A percentile compares a stretch with the other conserved stretches of the same genome.
phyloP scores from a whole-genome alignment of 2,113 vertebrate species.

The Steatornis caripensis region DNA sequence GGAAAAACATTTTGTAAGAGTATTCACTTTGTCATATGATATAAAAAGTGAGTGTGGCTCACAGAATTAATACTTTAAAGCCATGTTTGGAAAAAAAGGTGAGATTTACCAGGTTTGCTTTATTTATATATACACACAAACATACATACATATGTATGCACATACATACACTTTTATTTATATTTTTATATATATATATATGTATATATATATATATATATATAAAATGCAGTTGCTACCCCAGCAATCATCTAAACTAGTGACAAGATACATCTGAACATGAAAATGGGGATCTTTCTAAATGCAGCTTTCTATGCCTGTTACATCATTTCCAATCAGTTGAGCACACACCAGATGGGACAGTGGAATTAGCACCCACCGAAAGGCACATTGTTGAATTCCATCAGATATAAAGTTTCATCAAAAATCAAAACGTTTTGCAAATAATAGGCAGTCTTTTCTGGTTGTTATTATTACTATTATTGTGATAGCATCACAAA shows the following conservation, averaged over 20 bases:
- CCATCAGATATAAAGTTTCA: not conserved
- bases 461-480: not conserved
- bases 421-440: not conserved
- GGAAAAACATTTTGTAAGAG: constrained; percentile 37
- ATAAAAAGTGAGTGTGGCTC: constrained; percentile 1
- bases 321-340: not conserved
- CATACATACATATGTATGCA: not conserved
- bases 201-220: no score
- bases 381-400: not conserved
- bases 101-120: not conserved
- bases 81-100: not conserved
- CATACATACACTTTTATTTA: no score
- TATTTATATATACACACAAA: not conserved
- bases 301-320: not conserved
- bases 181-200: no score
- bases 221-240: not conserved
- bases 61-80: constrained; percentile 52
- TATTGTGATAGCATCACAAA: not conserved
- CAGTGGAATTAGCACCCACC: not conserved
- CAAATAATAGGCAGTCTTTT: not conserved
- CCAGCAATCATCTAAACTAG: not conserved
- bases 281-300: not conserved
- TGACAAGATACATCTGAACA: not conserved
- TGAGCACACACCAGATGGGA: not conserved
- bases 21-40: not conserved